Percentiles rank a stretch among this genome's conserved stretches.
phyloP scores from a whole-genome alignment of 1,140 invertebrate genomes.

The Pseudachorutes palmiensis region DNA sequence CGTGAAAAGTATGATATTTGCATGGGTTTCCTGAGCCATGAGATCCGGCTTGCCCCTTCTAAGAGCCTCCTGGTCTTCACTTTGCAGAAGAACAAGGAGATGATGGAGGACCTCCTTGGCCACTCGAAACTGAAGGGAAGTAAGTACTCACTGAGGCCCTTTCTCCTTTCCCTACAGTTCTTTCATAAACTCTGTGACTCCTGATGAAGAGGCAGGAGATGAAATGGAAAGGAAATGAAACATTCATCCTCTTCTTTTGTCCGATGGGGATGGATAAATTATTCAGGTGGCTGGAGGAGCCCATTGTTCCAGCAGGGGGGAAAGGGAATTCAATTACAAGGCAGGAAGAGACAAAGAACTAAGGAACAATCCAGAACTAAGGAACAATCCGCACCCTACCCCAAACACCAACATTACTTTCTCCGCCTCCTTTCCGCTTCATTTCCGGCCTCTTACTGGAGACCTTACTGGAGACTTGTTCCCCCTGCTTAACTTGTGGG shows the following conservation, averaged over 20 bases:
- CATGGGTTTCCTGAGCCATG: slow-evolving; percentile 37
- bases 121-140: slow-evolving; percentile 58
- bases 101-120: slow-evolving; percentile 56
- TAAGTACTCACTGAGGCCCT: slow-evolving; percentile 45
- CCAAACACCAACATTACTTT: slow-evolving; percentile 15
- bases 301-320: too few relatives aligned
- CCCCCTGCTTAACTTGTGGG: too few relatives aligned
- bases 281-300: neutral
- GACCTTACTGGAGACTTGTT: too few relatives aligned
- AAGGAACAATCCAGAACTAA: neutral
- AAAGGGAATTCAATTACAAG: neutral
- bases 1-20: slow-evolving; percentile 38
- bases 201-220: too few relatives aligned
- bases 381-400: neutral
- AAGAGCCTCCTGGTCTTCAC: slow-evolving; percentile 38
- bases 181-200: too few relatives aligned
- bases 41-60: slow-evolving; percentile 26
- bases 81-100: slow-evolving; percentile 60
- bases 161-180: too few relatives aligned
- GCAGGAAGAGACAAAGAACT: neutral
- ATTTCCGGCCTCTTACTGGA: too few relatives aligned
- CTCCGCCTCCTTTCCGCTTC: too few relatives aligned
- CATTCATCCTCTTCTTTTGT: neutral
- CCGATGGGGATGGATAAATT: neutral
- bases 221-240: slow-evolving; percentile 57